Conservation (phyloP, 2,797 vertebrate genomes). For the Pyrocephalus nanus region DNA sequence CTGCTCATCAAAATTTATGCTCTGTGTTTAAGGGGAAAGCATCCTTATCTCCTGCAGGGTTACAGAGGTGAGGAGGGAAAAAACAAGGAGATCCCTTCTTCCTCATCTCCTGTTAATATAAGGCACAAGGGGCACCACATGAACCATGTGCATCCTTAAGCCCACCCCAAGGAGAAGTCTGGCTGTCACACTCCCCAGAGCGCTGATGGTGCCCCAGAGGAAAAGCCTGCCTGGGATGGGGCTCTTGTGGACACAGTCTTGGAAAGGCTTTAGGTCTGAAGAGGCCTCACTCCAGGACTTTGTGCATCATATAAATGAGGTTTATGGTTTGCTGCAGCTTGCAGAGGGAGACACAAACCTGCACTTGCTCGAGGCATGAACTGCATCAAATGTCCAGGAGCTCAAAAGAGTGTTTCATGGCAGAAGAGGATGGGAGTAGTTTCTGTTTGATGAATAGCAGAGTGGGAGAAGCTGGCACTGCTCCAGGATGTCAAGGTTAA, state of each 20-base stretch:
- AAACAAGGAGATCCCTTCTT: neutral
- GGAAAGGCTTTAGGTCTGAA: neutral
- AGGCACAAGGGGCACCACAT: neutral
- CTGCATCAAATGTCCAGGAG: neutral
- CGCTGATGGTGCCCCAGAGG: neutral
- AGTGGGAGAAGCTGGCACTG: neutral
- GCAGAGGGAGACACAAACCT: neutral
- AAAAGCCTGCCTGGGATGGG: neutral
- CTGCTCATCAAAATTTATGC: neutral
- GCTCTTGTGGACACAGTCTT: neutral
- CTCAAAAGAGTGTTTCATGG: neutral
- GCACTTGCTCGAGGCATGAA: neutral
- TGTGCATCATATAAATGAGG: accelerated
- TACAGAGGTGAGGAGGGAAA: neutral
- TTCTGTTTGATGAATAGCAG: neutral
- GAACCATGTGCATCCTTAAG: accelerated
- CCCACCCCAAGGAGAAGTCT: neutral
- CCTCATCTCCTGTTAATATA: neutral
- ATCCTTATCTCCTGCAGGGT: neutral
- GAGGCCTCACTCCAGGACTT: neutral
- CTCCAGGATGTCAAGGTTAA: slow-evolving; percentile 53
- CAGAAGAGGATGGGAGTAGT: neutral
- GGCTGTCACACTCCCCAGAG: neutral
- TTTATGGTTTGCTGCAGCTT: neutral
- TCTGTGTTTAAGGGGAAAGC: neutral